Evolutionary conservation across 1,140 invertebrate species (phyloP).

Genomic region (Pemphigus obesinymphae): DNA sequence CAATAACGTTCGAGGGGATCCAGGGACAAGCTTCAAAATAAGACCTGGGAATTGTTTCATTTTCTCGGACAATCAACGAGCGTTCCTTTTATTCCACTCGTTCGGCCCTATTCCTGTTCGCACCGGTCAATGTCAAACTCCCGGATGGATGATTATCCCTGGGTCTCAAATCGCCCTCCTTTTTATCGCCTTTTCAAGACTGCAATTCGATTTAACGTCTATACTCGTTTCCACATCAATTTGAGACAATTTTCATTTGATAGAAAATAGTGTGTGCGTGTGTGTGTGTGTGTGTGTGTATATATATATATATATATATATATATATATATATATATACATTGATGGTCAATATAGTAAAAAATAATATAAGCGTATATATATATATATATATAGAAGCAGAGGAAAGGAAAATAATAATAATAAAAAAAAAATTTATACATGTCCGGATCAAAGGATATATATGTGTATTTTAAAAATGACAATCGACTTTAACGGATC

Average conservation of each 20-base stretch:
- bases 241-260: conserved; percentile 39
- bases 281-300: too few species aligned
- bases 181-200: conserved; percentile 34
- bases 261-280: background rate
- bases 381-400: background rate
- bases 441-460: conserved; percentile 21
- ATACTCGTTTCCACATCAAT: conserved; percentile 20
- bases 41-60: conserved; percentile 47
- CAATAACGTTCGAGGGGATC: conserved; percentile 11
- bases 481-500: conserved; percentile 38
- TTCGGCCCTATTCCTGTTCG: conserved; percentile 21
- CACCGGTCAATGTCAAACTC: conserved; percentile 37
- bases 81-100: conserved; percentile 43
- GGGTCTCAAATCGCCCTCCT: conserved; percentile 21
- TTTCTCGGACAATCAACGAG: conserved; percentile 46
- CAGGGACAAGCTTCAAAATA: conserved; percentile 43
- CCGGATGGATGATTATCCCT: conserved; percentile 34
- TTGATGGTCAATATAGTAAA: background rate
- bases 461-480: conserved; percentile 34
- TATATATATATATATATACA: background rate
- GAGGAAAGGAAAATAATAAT: conserved; percentile 23
- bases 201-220: conserved; percentile 34
- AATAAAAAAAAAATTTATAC: background rate
- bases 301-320: background rate
- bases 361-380: background rate